Conservation (phyloP, 2,888 invertebrate species). For the Chalcosyrphus nemorum region DNA sequence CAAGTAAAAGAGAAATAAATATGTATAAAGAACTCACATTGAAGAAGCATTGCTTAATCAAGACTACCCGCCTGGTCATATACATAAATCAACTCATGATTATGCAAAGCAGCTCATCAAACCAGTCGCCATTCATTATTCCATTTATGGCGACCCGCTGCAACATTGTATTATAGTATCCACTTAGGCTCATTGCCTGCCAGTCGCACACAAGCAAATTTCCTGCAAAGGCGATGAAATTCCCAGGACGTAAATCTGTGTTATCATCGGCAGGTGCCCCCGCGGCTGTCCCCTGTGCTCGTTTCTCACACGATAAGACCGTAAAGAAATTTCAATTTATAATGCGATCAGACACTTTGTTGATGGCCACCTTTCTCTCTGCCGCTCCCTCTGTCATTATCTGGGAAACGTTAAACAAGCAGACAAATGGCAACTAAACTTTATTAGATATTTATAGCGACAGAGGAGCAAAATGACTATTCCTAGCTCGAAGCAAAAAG, state of each 20-base stretch:
- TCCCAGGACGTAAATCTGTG: conserved; percentile 29
- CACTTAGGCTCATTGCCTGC: conserved; percentile 14
- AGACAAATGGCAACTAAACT: conserved; percentile 45
- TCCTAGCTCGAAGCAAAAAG: neutral
- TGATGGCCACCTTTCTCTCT: neutral
- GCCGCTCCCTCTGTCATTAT: neutral
- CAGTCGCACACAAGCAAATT: neutral
- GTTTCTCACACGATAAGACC: neutral
- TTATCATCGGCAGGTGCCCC: conserved; percentile 1
- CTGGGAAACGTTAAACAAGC: neutral
- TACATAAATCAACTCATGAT: conserved; percentile 31
- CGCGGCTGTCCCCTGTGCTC: neutral
- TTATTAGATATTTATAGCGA: conserved; percentile 36
- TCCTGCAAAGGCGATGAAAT: neutral
- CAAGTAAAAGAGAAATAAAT: neutral
- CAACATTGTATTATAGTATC: conserved; percentile 35
- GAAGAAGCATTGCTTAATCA: neutral
- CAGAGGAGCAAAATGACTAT: conserved; percentile 8
- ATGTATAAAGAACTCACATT: too few relatives aligned
- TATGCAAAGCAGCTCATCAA: conserved; percentile 8
- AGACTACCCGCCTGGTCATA: conserved; percentile 1
- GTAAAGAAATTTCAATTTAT: conserved; percentile 16
- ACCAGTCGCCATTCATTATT: conserved; percentile 34
- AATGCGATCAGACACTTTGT: conserved; percentile 23
- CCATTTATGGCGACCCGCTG: conserved; percentile 5